These are phyloP conservation scores for Enteromius fasciolatus DNA, from an alignment of 2,797 vertebrate genomes.

Conservation along the genomic window DNA sequence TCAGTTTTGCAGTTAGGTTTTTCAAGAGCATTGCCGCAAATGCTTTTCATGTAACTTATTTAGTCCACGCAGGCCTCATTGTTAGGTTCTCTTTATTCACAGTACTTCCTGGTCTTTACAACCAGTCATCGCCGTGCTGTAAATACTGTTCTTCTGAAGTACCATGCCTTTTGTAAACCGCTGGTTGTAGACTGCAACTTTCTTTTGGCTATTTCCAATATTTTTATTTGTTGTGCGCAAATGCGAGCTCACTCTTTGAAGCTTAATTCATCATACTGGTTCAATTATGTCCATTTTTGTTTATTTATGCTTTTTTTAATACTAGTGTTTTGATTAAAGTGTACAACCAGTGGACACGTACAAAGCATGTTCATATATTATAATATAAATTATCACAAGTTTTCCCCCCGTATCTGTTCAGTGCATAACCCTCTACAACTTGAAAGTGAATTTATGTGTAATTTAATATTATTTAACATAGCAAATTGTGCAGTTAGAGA, in stretches of 20 bases:
- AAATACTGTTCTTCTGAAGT: neutral
- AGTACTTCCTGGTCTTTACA: conserved; percentile 9
- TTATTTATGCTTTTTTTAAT: neutral
- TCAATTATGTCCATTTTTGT: neutral
- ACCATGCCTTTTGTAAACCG: neutral
- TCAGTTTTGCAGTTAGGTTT: neutral
- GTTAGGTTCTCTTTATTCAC: neutral
- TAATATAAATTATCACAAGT: no score
- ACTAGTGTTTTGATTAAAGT: conserved; percentile 3
- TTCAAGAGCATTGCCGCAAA: neutral
- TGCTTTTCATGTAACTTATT: neutral
- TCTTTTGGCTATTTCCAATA: neutral
- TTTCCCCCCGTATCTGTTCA: neutral
- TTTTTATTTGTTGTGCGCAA: neutral
- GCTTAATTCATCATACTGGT: neutral
- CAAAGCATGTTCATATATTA: no score
- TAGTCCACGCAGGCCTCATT: neutral
- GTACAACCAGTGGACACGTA: neutral
- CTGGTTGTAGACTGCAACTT: neutral
- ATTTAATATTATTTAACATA: no score
- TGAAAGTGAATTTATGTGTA: neutral
- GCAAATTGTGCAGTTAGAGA: neutral
- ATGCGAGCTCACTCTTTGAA: neutral
- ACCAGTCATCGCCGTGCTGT: neutral
- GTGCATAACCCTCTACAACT: neutral